Base-by-base conservation (phyloP, 2,113 vertebrate genomes). In the Zosterops hypoxanthus region DNA sequence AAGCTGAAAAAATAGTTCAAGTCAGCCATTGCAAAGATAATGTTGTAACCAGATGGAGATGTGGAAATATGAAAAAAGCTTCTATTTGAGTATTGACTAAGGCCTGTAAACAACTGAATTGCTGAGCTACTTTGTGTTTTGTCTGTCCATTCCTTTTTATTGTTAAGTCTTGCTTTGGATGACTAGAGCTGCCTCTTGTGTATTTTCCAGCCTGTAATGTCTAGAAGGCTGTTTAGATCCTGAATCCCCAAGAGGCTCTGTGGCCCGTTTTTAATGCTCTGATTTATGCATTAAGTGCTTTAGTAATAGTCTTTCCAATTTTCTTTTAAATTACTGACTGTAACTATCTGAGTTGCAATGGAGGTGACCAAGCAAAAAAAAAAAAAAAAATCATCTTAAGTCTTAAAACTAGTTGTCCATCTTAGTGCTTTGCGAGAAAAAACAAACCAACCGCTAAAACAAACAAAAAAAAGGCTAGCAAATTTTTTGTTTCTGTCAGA, bases 161-260 rank as follows among this genome's bases (percentile, higher is more conserved):
- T 92, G 60, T 86, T 53, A 73, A 93, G 76, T 86, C 77, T 86
- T 93, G 59, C 82, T 86, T 86, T 92, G 91, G 92, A 88, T 94
- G 91, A 70, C 71, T 94, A 28, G 76, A 66, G 52, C 60, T 92
- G 92, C 60, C 76, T 83, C 80, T 57, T 94, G 73, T 88, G 63
- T 82, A 36, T 96, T 95, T 94, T 92, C 64, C 61, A 91, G 87
- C 41, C 59, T 90, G 70, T 83, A 55, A 88, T 94, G 87, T 86
- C 94, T 91, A 56, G 86, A 95, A 95, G 61, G 71, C 84, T 90
- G 24, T 89, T 94, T 90, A 92, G 86, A 91, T 84, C 78, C 64
- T 36, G 41, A 60, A 81, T 83, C 65, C 76, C 77, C 69, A 60
- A 39, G 72, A 79, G 61, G 14, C 79, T 81, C 72, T 90, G 75